These are phyloP conservation scores for Drosophila dives DNA, from an alignment of 2,888 invertebrate species.

Conservation along the genomic window DNA sequence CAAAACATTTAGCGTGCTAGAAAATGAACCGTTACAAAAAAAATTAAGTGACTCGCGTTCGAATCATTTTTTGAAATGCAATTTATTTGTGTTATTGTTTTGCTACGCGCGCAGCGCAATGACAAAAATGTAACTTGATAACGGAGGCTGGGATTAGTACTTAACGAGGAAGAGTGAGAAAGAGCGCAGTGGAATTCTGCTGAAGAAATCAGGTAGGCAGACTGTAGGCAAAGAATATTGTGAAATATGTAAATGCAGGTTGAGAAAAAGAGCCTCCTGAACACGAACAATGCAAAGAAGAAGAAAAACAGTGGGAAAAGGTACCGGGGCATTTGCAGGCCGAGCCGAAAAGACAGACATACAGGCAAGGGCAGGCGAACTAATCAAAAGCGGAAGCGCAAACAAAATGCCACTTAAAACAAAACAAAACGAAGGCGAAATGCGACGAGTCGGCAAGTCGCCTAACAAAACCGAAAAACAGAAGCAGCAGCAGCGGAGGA, in stretches of 20 bases:
- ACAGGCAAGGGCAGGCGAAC: conserved; percentile 5
- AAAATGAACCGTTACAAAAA: conserved; percentile 14
- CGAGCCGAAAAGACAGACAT: conserved; percentile 1
- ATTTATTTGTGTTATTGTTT: conserved; percentile 72
- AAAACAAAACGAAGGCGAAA: conserved; percentile 45
- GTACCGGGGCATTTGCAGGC: conserved; percentile 10
- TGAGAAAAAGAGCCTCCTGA: not conserved
- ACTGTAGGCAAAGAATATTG: not conserved
- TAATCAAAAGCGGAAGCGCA: conserved; percentile 72
- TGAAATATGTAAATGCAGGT: conserved; percentile 38
- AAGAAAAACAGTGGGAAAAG: conserved; percentile 25
- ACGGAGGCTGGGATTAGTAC: conserved; percentile 19
- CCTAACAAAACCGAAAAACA: conserved; percentile 17
- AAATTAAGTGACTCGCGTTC: conserved; percentile 53
- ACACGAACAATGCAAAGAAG: not conserved
- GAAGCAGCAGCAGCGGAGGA: not conserved
- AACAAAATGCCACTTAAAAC: conserved; percentile 68
- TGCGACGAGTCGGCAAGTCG: conserved; percentile 39
- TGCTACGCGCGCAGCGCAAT: conserved; percentile 60
- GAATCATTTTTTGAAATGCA: conserved; percentile 22
- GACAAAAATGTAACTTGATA: conserved; percentile 53
- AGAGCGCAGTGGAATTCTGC: conserved; percentile 10
- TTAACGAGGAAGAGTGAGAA: not conserved
- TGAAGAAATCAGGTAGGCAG: not conserved
- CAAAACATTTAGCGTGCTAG: conserved; percentile 27